phyloP scores from a whole-genome alignment of 1,140 invertebrate genomes.

The Drosophila nigrodunni region DNA sequence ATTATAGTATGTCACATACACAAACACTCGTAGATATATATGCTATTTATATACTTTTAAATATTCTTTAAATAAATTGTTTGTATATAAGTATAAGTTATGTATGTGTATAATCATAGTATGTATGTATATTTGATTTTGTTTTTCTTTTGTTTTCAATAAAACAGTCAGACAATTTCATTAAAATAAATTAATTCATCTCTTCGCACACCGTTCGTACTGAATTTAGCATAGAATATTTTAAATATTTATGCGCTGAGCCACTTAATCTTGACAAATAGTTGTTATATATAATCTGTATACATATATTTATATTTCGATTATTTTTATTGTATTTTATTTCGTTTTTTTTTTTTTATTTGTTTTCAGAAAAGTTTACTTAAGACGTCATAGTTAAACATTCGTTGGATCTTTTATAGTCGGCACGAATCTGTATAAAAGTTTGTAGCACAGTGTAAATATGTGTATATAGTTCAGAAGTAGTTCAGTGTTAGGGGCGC shows the following conservation, averaged over 20 bases:
- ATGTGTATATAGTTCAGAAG: constrained; percentile 20
- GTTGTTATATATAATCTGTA: constrained; percentile 43
- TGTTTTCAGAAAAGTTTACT: constrained; percentile 33
- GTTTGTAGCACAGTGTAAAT: constrained; percentile 59
- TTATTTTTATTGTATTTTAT: constrained; percentile 40
- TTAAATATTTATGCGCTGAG: constrained; percentile 77
- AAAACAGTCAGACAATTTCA: constrained; percentile 79
- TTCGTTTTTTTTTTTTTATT: constrained; percentile 33
- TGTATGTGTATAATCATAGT: constrained; percentile 55
- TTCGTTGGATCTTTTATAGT: constrained; percentile 38
- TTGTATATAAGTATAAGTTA: constrained; percentile 49
- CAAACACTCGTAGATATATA: constrained; percentile 55
- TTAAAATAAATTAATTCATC: constrained; percentile 62
- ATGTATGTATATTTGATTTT: constrained; percentile 59
- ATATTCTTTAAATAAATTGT: constrained; percentile 57
- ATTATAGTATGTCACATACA: constrained; percentile 59
- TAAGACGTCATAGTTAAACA: constrained; percentile 27
- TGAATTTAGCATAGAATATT: constrained; percentile 69
- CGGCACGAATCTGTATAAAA: constrained; percentile 59
- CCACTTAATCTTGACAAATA: constrained; percentile 71
- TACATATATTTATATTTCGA: constrained; percentile 45
- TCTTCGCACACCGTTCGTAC: constrained; percentile 16
- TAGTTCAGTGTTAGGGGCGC: constrained; percentile 45
- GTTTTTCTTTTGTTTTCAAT: constrained; percentile 42
- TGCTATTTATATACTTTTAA: constrained; percentile 59